These are phyloP conservation scores for Trichosurus vulpecula DNA, from an alignment of 2,797 vertebrate species.

Conservation along the genomic window DNA sequence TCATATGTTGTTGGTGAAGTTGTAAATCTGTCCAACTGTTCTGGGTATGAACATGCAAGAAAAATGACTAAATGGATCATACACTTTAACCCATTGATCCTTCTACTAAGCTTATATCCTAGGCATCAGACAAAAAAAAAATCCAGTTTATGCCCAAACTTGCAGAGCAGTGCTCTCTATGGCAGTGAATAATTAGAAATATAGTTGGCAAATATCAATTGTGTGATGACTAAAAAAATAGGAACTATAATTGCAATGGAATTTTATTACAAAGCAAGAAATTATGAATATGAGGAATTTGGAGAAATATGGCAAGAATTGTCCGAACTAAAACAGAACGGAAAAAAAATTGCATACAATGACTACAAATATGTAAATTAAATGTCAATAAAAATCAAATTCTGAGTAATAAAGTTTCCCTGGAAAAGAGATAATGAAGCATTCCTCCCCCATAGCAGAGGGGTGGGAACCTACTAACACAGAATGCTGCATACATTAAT, in stretches of 20 bases:
- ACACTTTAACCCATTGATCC: background rate
- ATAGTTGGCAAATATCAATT: background rate
- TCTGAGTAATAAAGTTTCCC: background rate
- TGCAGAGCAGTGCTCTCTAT: background rate
- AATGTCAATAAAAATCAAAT: background rate
- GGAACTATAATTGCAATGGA: background rate
- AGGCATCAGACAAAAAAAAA: background rate
- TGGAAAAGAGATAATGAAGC: background rate
- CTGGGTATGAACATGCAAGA: background rate
- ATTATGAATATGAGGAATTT: background rate
- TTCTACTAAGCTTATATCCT: too few species aligned
- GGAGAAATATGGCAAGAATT: background rate
- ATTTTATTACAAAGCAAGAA: background rate
- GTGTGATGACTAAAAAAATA: background rate
- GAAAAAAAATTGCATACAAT: background rate
- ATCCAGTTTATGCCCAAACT: background rate
- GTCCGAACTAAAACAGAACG: background rate
- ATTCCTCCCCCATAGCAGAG: background rate
- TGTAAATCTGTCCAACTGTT: background rate
- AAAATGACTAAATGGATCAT: background rate
- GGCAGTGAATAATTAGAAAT: background rate
- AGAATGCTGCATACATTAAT: background rate
- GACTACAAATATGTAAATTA: background rate
- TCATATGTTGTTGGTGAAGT: background rate
- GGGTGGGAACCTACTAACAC: background rate